Evolutionary conservation across 2,113 vertebrate genomes (phyloP), one percentile per base, ranked within the genome.

Genomic region (Orientallactaga bullata): DNA sequence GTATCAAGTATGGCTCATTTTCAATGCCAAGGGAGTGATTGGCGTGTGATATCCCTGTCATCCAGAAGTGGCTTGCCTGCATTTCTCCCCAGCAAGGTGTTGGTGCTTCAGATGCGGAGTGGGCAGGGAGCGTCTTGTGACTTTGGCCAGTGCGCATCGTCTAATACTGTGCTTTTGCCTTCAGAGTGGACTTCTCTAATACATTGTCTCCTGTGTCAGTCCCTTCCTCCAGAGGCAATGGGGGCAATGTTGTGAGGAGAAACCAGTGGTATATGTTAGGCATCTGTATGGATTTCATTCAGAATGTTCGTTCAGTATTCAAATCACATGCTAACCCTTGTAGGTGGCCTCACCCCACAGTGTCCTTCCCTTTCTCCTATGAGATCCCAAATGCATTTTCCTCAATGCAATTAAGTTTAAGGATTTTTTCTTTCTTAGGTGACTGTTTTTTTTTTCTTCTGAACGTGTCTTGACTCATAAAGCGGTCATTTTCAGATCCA

Each of bases 241-340:
- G 66, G 66, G 58, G 4, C 20, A 30, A 1, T 42, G 78, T 21
- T 1, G 76, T 42, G 35, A 76, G 51, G 47, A 88, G 28, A n/a
- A 15, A 47, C 35, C 10, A 24, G 3, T 30, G 78, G 16, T 17
- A 2, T 11, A 7, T 32, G 71, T 69, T 23, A 82, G 3, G 65
- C 60, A 24, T 63, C 69, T 66, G 1, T 61, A 32, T 85, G 51
- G 35, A 55, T 23, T 84, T 58, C 39, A n/a, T 68, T 81, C 84
- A 76, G 72, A 68, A 42, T 68, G 81, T 83, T 89, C 42, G 42
- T 30, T 23, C 16, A 1, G n/a, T 32, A 17, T 71, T 79, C 71
- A 79, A 83, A 24, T 42, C 65, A 88, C n/a, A 17, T 73, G 32
- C 81, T 93, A 91, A 94, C 82, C 79, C 42, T 32, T 28, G 65